These are phyloP conservation scores for Falco biarmicus DNA, from an alignment of 2,797 vertebrate species.

Conservation along the genomic window DNA sequence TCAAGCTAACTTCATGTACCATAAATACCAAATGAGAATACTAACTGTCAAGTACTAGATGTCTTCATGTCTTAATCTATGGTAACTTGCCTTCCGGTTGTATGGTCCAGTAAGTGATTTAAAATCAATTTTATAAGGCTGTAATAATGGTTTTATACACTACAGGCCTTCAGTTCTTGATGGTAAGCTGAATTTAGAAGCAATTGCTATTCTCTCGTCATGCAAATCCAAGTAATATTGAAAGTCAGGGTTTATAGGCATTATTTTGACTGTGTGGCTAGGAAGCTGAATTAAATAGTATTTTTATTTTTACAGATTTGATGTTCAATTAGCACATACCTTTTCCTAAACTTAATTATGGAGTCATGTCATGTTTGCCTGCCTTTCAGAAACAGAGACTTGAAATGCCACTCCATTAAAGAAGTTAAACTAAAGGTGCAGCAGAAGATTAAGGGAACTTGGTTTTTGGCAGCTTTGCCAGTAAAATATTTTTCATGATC, in stretches of 20 bases:
- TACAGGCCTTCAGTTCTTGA: neutral
- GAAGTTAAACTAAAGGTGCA: neutral
- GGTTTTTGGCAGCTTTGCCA: neutral
- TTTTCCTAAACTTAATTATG: neutral
- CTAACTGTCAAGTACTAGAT: neutral
- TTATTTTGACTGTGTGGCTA: neutral
- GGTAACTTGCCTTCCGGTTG: neutral
- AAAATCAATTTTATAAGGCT: neutral
- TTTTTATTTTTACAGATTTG: neutral
- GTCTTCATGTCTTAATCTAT: neutral
- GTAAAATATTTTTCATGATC: neutral
- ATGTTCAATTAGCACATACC: neutral
- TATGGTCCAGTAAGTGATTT: neutral
- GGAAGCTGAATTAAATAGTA: neutral
- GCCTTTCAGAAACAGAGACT: neutral
- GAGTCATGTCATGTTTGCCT: neutral
- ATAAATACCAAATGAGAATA: conserved; percentile 3
- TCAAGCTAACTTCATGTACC: neutral
- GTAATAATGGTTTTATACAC: neutral
- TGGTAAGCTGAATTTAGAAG: neutral
- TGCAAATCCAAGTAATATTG: neutral
- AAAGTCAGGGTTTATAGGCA: neutral
- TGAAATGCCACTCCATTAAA: neutral
- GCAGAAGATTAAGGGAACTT: neutral
- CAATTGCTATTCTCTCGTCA: neutral